Conservation (phyloP, 1,140 invertebrate genomes). For the Drosophila navojoa region DNA sequence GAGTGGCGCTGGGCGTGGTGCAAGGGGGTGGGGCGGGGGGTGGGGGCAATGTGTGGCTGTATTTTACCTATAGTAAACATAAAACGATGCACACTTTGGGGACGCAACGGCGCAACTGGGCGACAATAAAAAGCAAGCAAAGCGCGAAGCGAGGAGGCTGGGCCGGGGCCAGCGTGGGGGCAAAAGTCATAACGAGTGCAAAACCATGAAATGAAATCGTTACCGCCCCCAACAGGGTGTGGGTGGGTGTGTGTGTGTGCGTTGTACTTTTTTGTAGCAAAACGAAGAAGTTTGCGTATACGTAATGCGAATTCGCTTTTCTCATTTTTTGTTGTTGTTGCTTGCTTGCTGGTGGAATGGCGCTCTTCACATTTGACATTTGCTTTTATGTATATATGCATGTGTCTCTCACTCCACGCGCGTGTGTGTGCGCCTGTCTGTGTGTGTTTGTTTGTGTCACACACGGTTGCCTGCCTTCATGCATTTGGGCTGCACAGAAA, state of each 20-base stretch:
- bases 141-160: slow-evolving; percentile 22
- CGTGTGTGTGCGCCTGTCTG: background rate
- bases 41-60: slow-evolving; percentile 12
- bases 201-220: slow-evolving; percentile 83
- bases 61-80: slow-evolving; percentile 75
- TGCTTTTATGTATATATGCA: slow-evolving; percentile 36
- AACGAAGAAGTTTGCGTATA: slow-evolving; percentile 45
- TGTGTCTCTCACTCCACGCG: background rate
- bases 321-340: slow-evolving; percentile 16
- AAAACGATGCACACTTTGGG: slow-evolving; percentile 78
- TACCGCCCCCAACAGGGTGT: slow-evolving; percentile 42
- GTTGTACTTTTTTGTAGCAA: slow-evolving; percentile 25
- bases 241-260: background rate
- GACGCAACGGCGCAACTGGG: slow-evolving; percentile 63
- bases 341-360: background rate
- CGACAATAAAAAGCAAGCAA: slow-evolving; percentile 74
- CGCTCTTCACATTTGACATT: slow-evolving; percentile 71
- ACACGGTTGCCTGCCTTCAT: slow-evolving; percentile 50
- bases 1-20: background rate
- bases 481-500: slow-evolving; percentile 57
- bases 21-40: background rate
- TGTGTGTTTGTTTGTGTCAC: slow-evolving; percentile 57
- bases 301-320: slow-evolving; percentile 60
- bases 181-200: slow-evolving; percentile 82
- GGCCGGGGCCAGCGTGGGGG: slow-evolving; percentile 14